Percentiles rank a stretch among this genome's conserved stretches.
phyloP scores from a whole-genome alignment of 2,888 invertebrate genomes.

The Ceraclea dissimilis region DNA sequence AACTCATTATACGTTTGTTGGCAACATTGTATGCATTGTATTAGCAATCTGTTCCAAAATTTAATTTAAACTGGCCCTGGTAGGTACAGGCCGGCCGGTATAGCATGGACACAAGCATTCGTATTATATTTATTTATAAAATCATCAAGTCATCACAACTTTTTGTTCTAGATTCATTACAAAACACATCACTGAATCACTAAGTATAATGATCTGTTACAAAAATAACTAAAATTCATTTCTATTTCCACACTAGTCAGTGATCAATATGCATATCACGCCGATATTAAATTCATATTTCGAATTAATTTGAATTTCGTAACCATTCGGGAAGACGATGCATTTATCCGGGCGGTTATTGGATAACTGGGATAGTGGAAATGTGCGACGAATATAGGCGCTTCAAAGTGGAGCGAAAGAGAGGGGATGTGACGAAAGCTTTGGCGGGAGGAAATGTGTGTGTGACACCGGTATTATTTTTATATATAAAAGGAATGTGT shows the following conservation, averaged over 20 bases:
- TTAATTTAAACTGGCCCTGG: slow-evolving; percentile 24
- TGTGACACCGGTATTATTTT: neutral
- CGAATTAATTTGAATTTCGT: slow-evolving; percentile 9
- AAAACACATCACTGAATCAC: neutral
- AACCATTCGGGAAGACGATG: slow-evolving; percentile 6
- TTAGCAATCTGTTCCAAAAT: slow-evolving; percentile 1
- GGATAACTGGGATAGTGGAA: slow-evolving; percentile 33
- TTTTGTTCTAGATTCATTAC: neutral
- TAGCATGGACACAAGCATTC: neutral
- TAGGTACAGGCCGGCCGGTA: slow-evolving; percentile 17
- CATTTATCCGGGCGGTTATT: slow-evolving; percentile 13
- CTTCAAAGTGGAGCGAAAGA: slow-evolving; percentile 8
- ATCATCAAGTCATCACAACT: neutral
- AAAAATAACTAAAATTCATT: neutral
- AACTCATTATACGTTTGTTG: too few relatives aligned
- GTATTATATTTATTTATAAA: slow-evolving; percentile 22
- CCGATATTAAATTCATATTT: slow-evolving; percentile 7
- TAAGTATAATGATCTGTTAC: neutral
- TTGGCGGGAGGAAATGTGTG: neutral
- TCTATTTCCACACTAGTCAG: neutral
- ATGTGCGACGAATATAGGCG: slow-evolving; percentile 15
- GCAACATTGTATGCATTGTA: neutral
- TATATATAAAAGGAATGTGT: neutral
- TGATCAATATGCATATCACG: neutral
- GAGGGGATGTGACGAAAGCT: slow-evolving; percentile 11